Evolutionary conservation across 2,113 vertebrate species (phyloP), one percentile per base, ranked within the genome.

Genomic region (Pungitius pungitius): DNA sequence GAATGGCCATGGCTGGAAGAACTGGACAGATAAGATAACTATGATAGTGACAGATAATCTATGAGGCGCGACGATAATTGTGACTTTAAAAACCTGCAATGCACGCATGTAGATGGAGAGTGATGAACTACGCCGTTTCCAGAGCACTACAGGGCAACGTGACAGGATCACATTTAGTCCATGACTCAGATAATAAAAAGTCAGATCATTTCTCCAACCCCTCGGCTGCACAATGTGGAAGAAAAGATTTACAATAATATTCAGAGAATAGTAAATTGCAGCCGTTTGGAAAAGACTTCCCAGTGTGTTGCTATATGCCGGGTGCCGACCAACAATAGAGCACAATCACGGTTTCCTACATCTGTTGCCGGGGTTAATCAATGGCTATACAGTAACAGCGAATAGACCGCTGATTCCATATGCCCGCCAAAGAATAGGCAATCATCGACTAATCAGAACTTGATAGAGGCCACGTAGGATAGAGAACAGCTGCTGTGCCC

Each of bases 391-490:
- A 92, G 86, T 83, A 68, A 63, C 66, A 68, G 80, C 88, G 78
- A 92, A 92, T 91, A 87, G 83, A 77, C 77, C 51, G 75, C 91
- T 89, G 89, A 89, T 91, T 91, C 88, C 86, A 89, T 90, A 89
- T 80, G 86, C 81, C 85, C 62, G 11, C 74, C 58, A 81, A 86
- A 88, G 87, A 92, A 90, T 89, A 87, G 88, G 86, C 83, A 91
- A 92, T 91, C 88, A 91, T 81, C 63, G 85, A 83, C 91, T 91
- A 92, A 92, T 90, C 90, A 89, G 81, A 90, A 81, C 79, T 81
- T 86, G 82, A 89, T 86, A 77, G 86, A 81, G 88, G 75, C 85
- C 75, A 77, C 86, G 87, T 69, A 80, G 81, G 66, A 82, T 12
- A 64, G 60, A 73, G 82, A 83, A 42, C 87, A 88, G 88, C 88